Evolutionary conservation across 2,888 invertebrate species (phyloP).

Genomic region (Oscheius sp.): DNA sequence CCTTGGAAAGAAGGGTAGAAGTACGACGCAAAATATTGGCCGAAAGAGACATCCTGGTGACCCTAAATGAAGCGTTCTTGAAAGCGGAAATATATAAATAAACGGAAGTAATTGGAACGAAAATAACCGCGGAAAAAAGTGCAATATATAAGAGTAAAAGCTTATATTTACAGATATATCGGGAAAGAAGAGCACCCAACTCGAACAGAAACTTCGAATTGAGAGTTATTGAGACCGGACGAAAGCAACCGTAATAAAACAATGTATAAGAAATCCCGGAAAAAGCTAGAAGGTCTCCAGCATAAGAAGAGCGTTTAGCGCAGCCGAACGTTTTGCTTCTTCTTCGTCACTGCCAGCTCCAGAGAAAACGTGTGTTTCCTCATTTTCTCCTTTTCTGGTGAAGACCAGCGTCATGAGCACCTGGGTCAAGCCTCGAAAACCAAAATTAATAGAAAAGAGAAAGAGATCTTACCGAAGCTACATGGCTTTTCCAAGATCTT

Average conservation of each 20-base stretch:
- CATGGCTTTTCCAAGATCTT: conserved; percentile 19
- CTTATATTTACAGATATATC: background rate
- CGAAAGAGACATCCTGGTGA: conserved; percentile 56
- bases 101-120: background rate
- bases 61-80: background rate
- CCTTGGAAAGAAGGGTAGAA: conserved; percentile 55
- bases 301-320: conserved; percentile 40
- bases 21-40: conserved; percentile 54
- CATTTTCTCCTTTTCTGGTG: conserved; percentile 23
- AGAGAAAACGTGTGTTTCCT: conserved; percentile 42
- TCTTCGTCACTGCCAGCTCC: conserved; percentile 42
- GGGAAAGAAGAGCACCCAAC: background rate
- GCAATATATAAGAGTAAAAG: background rate
- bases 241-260: too few relatives aligned
- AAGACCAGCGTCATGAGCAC: conserved; percentile 32
- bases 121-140: conserved; percentile 7
- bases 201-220: background rate
- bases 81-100: background rate
- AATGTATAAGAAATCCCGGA: background rate
- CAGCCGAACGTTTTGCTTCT: conserved; percentile 38
- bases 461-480: conserved; percentile 28
- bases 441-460: background rate
- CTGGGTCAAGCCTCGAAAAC: conserved; percentile 16
- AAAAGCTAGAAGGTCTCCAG: conserved; percentile 32
- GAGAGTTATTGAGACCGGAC: too few relatives aligned